Evolutionary conservation across 2,888 invertebrate genomes (phyloP).

Genomic region (Mesorhabditis spiculigera): DNA sequence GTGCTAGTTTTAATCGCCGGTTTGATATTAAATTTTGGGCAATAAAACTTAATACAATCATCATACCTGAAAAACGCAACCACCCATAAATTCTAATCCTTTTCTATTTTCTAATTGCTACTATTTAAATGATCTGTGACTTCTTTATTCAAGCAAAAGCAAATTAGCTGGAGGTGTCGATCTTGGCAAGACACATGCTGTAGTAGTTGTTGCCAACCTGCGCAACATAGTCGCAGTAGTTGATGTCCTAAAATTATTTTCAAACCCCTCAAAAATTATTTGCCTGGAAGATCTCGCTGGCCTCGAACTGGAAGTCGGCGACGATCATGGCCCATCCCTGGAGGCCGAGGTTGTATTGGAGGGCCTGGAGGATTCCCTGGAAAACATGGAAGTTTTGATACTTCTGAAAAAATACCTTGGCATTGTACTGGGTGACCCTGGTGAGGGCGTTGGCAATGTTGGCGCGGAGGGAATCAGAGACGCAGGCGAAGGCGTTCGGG

Average conservation of each 20-base stretch:
- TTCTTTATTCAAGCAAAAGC: no score
- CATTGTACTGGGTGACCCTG: not conserved
- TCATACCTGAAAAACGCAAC: no score
- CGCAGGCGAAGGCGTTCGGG: slow-evolving; percentile 4
- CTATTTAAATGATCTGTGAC: no score
- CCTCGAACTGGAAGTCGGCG: slow-evolving; percentile 6
- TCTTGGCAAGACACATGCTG: not conserved
- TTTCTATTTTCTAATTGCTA: no score
- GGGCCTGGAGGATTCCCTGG: slow-evolving; percentile 2
- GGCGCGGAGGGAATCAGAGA: not conserved
- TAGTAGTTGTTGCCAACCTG: slow-evolving; percentile 1
- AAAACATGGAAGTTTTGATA: not conserved
- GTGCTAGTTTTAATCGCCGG: no score
- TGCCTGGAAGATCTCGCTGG: slow-evolving; percentile 6
- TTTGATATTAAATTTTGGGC: no score
- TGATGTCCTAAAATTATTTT: slow-evolving; percentile 3
- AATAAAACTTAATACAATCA: no score
- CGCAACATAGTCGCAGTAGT: slow-evolving; percentile 2
- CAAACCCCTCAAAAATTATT: not conserved
- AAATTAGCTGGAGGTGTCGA: not conserved
- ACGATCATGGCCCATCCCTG: not conserved
- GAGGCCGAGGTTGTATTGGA: slow-evolving; percentile 1
- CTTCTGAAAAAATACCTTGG: not conserved
- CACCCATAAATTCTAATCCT: no score
- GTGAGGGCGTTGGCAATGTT: slow-evolving; percentile 5